These are phyloP conservation scores for Australoheros facetus DNA, from an alignment of 2,797 vertebrate species.

Conservation along the genomic window DNA sequence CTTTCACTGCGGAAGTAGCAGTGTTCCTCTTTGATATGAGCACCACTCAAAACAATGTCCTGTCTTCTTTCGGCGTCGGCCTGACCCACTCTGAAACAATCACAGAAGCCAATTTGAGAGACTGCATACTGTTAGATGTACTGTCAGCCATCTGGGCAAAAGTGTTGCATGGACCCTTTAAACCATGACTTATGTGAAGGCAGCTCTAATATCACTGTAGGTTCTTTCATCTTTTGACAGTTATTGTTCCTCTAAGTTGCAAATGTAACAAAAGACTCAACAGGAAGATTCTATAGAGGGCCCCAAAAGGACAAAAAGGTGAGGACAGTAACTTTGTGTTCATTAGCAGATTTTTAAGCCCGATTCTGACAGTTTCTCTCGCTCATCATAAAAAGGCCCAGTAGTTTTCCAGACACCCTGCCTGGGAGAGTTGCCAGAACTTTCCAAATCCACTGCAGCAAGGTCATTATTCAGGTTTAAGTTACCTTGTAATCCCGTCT, in stretches of 20 bases:
- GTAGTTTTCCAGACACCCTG: neutral
- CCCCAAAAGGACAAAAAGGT: constrained; percentile 21
- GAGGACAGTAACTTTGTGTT: constrained; percentile 23
- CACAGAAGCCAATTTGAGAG: constrained; percentile 50
- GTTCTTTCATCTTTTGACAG: neutral
- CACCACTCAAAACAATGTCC: constrained; percentile 97
- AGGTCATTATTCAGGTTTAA: constrained; percentile 17
- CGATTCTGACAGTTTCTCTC: constrained; percentile 15
- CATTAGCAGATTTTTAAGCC: constrained; percentile 12
- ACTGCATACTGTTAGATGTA: neutral
- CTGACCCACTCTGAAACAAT: constrained; percentile 90
- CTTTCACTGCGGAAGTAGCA: constrained; percentile 96
- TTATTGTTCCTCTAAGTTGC: neutral
- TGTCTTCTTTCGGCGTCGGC: constrained; percentile 94
- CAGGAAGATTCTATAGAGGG: constrained; percentile 5
- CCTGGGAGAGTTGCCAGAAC: neutral
- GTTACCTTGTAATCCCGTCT: constrained; percentile 97
- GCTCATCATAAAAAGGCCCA: constrained; percentile 21
- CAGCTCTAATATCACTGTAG: neutral
- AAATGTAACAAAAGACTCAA: constrained; percentile 41
- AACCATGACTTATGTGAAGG: constrained; percentile 7
- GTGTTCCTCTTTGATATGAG: constrained; percentile 97
- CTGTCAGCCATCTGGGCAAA: constrained; percentile 33
- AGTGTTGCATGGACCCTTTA: constrained; percentile 16
- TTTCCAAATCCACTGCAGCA: constrained; percentile 23